Conservation (phyloP, 2,888 invertebrate species). For the Luperina nickerlii region DNA sequence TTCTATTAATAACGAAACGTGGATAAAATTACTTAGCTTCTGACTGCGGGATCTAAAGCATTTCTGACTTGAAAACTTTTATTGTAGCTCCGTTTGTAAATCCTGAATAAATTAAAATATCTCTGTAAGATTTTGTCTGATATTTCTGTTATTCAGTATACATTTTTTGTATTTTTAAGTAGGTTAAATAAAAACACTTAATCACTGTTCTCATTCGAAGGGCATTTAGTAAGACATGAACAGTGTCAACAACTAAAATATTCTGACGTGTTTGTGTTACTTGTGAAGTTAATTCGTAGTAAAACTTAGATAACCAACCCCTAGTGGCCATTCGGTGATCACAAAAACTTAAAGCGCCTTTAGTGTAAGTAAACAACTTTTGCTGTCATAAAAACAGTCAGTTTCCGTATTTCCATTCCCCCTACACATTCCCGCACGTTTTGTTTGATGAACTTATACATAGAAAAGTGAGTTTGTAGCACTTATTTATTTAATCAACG, state of each 20-base stretch:
- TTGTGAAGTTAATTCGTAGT: slow-evolving; percentile 61
- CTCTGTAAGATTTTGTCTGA: not conserved
- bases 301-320: slow-evolving; percentile 64
- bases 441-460: slow-evolving; percentile 62
- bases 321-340: slow-evolving; percentile 64
- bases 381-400: slow-evolving; percentile 78
- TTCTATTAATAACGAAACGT: slow-evolving; percentile 20
- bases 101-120: slow-evolving; percentile 22
- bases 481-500: slow-evolving; percentile 59
- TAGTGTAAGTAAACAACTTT: slow-evolving; percentile 72
- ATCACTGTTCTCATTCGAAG: slow-evolving; percentile 10
- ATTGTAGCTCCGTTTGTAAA: slow-evolving; percentile 18
- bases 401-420: slow-evolving; percentile 64
- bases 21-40: slow-evolving; percentile 18
- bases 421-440: slow-evolving; percentile 57
- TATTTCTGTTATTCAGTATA: not conserved
- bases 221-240: slow-evolving; percentile 20
- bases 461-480: slow-evolving; percentile 38
- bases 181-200: slow-evolving; percentile 20
- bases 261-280: slow-evolving; percentile 55
- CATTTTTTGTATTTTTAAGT: not conserved
- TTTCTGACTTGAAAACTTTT: slow-evolving; percentile 19
- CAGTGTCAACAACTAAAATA: slow-evolving; percentile 53
- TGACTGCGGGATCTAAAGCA: slow-evolving; percentile 11
- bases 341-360: slow-evolving; percentile 70